Conservation (phyloP, 1,140 invertebrate genomes). For the Heliconius hewitsoni region DNA sequence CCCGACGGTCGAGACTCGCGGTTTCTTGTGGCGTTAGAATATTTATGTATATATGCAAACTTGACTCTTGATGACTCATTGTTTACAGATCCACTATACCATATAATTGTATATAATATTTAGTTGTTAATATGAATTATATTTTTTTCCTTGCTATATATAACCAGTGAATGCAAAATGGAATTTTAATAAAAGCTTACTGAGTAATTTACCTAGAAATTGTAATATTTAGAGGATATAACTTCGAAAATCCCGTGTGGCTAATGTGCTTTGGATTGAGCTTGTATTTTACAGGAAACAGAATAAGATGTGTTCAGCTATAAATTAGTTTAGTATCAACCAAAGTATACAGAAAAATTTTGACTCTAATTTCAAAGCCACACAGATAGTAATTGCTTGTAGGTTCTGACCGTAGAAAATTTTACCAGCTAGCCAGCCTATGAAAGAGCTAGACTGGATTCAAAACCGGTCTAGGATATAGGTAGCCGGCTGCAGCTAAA, state of each 20-base stretch:
- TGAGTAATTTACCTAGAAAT: slow-evolving; percentile 37
- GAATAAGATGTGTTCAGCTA: slow-evolving; percentile 38
- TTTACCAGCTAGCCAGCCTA: slow-evolving; percentile 50
- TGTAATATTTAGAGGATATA: slow-evolving; percentile 1
- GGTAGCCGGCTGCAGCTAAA: slow-evolving; percentile 42
- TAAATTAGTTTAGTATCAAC: slow-evolving; percentile 34
- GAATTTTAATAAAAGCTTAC: neutral
- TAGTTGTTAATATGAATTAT: neutral
- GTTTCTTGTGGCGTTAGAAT: slow-evolving; percentile 35
- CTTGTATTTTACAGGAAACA: slow-evolving; percentile 46
- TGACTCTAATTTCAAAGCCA: neutral
- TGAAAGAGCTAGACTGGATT: slow-evolving; percentile 53
- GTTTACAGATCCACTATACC: neutral
- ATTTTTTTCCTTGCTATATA: neutral
- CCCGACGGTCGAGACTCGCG: slow-evolving; percentile 51
- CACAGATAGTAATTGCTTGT: slow-evolving; percentile 36
- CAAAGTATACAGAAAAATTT: slow-evolving; percentile 21
- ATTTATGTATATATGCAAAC: slow-evolving; percentile 14
- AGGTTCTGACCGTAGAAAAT: slow-evolving; percentile 51
- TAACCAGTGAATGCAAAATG: too few species aligned
- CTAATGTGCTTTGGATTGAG: slow-evolving; percentile 33
- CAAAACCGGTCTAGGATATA: slow-evolving; percentile 54
- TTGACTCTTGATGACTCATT: neutral
- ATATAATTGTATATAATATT: neutral
- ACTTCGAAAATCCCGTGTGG: slow-evolving; percentile 22